Evolutionary conservation across 2,797 vertebrate genomes (phyloP), one percentile per base, ranked within the genome.

Genomic region (Emys orbicularis): DNA sequence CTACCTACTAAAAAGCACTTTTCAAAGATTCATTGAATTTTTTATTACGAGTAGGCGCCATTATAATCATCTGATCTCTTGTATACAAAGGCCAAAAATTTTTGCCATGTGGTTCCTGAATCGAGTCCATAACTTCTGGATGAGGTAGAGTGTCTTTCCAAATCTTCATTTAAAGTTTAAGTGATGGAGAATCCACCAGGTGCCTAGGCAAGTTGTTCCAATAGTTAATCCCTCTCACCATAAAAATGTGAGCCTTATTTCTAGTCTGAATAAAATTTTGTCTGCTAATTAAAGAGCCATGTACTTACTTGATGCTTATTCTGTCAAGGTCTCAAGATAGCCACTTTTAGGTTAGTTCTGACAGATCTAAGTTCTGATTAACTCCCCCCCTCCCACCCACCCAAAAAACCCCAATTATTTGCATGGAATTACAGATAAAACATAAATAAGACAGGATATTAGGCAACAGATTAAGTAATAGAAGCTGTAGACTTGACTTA

Each of bases 241-340:
- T 19, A 52, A n/a, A 77, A 11, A 27, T 23, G 6, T 79, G 19
- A 27, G 1, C 2, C 74, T 87, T 53, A 53, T 54, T 54, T 54
- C 53, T 54, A 54, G 53, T 54, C 53, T 54, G 53, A 57, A 57
- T 49, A 49, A 49, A 49, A 49, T 12, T 12, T 49, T 49, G 49
- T 49, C 85, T 91, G 3, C 8, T 80, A 23, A 34, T 18, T 65
- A 1, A 44, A 18, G 25, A n/a, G 13, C 52, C 76, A 23, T 81
- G 0, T 0, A 11, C 2, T 31, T 25, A 27, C 37, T 65, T 0
- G 0, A 5, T 19, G 10, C 65, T 90, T 72, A 50, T 5, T 82
- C 11, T 87, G 9, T 79, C 10, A 88, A 92, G 47, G 49, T 12
- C 49, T 49, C 12, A 49, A 49, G 49, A 49, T 49, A 49, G 49